Evolutionary conservation across 2,888 invertebrate species (phyloP).

Genomic region (Leucophora obtusa): DNA sequence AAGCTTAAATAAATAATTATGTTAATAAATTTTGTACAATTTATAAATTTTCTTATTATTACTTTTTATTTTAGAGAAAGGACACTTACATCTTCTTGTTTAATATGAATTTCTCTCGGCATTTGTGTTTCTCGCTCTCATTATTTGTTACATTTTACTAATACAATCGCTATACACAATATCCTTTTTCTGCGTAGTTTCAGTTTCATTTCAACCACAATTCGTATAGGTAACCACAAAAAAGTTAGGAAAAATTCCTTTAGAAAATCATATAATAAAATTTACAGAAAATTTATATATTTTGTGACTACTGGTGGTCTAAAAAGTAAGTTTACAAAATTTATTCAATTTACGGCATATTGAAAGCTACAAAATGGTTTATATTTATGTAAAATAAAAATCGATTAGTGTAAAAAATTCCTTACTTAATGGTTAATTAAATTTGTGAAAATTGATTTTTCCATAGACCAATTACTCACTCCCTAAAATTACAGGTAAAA

Average conservation of each 20-base stretch:
- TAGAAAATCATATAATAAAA: conserved; percentile 22
- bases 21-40: no score
- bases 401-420: background rate
- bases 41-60: background rate
- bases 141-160: background rate
- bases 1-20: background rate
- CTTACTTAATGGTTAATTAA: no score
- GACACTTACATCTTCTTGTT: background rate
- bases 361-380: background rate
- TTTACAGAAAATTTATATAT: conserved; percentile 5
- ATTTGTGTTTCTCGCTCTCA: background rate
- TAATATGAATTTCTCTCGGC: background rate
- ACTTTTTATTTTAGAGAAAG: background rate
- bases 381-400: background rate
- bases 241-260: conserved; percentile 51
- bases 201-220: conserved; percentile 61
- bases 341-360: background rate
- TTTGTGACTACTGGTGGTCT: background rate
- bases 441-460: conserved; percentile 60
- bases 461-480: conserved; percentile 46
- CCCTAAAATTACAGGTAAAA: conserved; percentile 51
- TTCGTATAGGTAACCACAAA: conserved; percentile 55
- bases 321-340: conserved; percentile 48
- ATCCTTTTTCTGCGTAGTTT: conserved; percentile 52
- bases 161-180: conserved; percentile 29